Base-by-base conservation (phyloP, 1,140 invertebrate species). In the Lordiphosa stackelbergi region DNA sequence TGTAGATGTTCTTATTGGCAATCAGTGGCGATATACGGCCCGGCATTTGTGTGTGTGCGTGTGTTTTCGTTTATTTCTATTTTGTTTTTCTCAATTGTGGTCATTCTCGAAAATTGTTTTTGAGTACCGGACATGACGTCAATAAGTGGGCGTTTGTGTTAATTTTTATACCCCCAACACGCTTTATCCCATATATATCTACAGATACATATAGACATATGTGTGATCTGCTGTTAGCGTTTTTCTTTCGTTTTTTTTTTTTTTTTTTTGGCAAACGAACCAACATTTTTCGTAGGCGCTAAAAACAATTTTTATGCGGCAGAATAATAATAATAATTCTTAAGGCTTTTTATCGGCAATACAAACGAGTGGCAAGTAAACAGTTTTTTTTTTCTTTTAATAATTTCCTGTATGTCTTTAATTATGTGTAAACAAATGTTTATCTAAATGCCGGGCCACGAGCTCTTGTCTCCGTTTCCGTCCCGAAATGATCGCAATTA, bases 81-180 rank as follows among this genome's bases (percentile, higher is more conserved):
- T 81, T 81, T 81, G 77, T 73, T 81, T 81, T 83, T 77, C 78
- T 63, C 77, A 84, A 83, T 83, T 84, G 78, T 83, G 77, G 81
- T 73, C 77, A 83, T 83, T 73, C 78, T 83, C 78, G 77, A 83
- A 83, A 83, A 83, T 83, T 83, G 77, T 83, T 83, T 83, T 83
- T 83, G 77, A 83, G 77, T 83, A 83, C 77, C 77, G 77, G 77
- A 83, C 77, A 83, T 83, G 77, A 83, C 77, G 77, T 83, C 77
- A 83, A 83, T 83, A 83, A 83, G 77, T 83, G 77, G 77, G 77
- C 77, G 77, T 83, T 83, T 83, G 77, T 77, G 69, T 83, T 83
- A 83, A 83, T 83, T 83, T 83, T 43, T 45, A 48, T 16, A 51
- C 10, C 16, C 11, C 52, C 38, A 9, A 28, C n/a, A 10, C 28